Evolutionary conservation across 2,888 invertebrate species (phyloP).

Genomic region (Cremastobaeus sp.): DNA sequence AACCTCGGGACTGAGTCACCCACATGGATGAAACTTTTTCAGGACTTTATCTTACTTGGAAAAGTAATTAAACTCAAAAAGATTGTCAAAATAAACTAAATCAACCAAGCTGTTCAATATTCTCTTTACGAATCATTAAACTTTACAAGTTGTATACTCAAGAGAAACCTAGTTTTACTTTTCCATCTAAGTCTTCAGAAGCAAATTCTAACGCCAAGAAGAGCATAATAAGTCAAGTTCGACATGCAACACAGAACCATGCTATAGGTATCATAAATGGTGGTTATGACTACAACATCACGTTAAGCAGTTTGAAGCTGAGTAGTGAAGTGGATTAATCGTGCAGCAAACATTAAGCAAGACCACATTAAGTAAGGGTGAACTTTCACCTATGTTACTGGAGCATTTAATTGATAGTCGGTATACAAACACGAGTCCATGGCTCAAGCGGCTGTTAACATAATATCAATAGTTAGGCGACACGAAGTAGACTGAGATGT

Average conservation of each 20-base stretch:
- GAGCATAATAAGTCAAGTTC: not conserved
- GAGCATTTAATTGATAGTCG: constrained; percentile 74
- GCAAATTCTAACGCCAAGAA: not conserved
- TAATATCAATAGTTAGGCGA: constrained; percentile 71
- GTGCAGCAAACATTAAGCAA: constrained; percentile 60
- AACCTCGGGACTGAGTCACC: too few species aligned
- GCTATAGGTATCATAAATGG: constrained; percentile 10
- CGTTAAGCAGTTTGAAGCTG: constrained; percentile 13
- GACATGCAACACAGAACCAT: not conserved
- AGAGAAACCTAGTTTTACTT: not conserved
- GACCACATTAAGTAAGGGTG: constrained; percentile 68
- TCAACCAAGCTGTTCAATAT: too few species aligned
- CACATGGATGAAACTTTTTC: too few species aligned
- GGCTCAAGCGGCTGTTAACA: constrained; percentile 77
- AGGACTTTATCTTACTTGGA: not conserved
- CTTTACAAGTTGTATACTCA: too few species aligned
- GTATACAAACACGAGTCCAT: constrained; percentile 76
- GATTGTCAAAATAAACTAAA: too few species aligned
- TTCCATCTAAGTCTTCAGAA: not conserved
- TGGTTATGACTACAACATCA: constrained; percentile 22
- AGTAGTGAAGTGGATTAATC: constrained; percentile 20
- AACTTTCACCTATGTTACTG: constrained; percentile 77
- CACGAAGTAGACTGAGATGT: constrained; percentile 8
- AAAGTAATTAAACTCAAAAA: not conserved
- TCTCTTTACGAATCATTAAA: too few species aligned